These are phyloP conservation scores for Trematocara unimaculatum DNA, from an alignment of 2,113 vertebrate species.

Conservation along the genomic window DNA sequence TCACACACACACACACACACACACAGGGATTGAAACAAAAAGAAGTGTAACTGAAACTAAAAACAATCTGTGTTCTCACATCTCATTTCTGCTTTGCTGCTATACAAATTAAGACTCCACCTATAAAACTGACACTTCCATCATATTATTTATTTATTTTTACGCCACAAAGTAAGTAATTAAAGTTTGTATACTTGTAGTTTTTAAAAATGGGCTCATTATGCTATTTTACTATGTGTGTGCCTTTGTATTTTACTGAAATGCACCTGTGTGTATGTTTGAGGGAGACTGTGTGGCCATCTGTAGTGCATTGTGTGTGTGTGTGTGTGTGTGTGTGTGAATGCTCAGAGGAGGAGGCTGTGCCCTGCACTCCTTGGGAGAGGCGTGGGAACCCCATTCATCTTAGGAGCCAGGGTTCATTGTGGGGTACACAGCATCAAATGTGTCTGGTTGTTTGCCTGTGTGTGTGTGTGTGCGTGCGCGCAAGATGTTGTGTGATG, in stretches of 20 bases:
- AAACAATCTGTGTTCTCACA: neutral
- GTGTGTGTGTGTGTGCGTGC: neutral
- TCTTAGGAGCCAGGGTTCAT: conserved; percentile 64
- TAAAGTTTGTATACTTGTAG: conserved; percentile 3
- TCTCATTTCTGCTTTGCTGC: conserved; percentile 2
- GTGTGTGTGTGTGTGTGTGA: conserved; percentile 2
- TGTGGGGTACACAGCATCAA: conserved; percentile 73
- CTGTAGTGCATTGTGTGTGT: conserved; percentile 17
- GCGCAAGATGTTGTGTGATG: neutral
- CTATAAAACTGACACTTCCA: neutral
- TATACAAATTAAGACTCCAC: conserved; percentile 5
- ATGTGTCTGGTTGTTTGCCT: conserved; percentile 20
- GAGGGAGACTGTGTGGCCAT: conserved; percentile 40
- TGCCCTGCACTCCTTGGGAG: conserved; percentile 69
- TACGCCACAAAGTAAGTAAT: neutral
- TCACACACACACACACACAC: neutral
- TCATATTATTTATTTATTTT: neutral
- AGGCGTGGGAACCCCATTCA: conserved; percentile 79
- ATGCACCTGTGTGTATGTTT: conserved; percentile 40
- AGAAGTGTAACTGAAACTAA: neutral
- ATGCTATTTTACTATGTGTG: neutral
- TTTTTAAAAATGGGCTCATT: neutral
- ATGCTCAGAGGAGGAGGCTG: conserved; percentile 64
- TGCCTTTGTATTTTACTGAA: neutral
- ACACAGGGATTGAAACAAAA: neutral